Evolutionary conservation across 2,113 vertebrate species (phyloP), one percentile per base, ranked within the genome.

Genomic region (Collichthys lucidus): DNA sequence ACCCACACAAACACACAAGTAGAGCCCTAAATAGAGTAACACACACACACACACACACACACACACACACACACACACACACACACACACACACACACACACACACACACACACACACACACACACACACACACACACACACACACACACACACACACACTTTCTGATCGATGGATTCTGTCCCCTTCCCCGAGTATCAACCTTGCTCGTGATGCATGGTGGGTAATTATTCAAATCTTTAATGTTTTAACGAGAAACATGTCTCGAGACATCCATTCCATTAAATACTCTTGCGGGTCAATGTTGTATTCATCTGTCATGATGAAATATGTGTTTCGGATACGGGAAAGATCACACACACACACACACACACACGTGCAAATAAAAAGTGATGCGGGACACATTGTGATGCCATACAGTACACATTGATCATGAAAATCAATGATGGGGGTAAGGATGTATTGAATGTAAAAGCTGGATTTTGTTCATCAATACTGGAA

Each of bases 151-250:
- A 56, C 46, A 46, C 53, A 76, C 53, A 68, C 19, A 46, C 53
- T 50, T 44, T 3, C 66, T 82, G 59, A 90, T 69, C 40, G 29
- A 86, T 85, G 81, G 26, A 24, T 56, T 75, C 61, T 63, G 73
- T 85, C 77, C 24, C 50, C 42, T 53, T 66, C 6, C 59, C 49
- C 64, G 53, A n/a, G 26, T 15, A 71, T 59, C 71, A 86, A 56
- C 77, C 56, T 71, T 31, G n/a, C 72, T 2, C 52, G 19, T 64
- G 73, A 73, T 78, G 60, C 49, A 79, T 74, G 52, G 47, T 61
- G 44, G 77, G 61, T 74, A 70, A 85, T 89, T 83, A 85, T 85
- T 83, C 57, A 85, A 80, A 75, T 19, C 42, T 49, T 67, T 57
- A 15, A 15, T 2, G 17, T 59, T 67, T 77, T 47, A 80, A 83